Conservation (phyloP, 1,140 invertebrate genomes). For the Euglossa dilemma region DNA sequence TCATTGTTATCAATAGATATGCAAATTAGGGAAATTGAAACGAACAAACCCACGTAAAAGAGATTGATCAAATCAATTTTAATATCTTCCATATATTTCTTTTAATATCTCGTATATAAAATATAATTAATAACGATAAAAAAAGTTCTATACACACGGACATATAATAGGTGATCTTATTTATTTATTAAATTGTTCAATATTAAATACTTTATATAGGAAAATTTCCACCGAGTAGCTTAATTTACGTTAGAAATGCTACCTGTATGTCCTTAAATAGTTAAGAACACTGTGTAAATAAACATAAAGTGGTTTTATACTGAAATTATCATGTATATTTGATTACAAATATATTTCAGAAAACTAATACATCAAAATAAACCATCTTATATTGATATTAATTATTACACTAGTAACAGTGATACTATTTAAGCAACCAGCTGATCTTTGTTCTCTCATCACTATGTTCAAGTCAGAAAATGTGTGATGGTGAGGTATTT, state of each 20-base stretch:
- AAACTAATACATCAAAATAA: neutral
- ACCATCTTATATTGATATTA: neutral
- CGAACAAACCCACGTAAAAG: neutral
- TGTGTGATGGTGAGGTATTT: slow-evolving; percentile 49
- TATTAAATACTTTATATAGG: neutral
- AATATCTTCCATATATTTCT: neutral
- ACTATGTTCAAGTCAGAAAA: slow-evolving; percentile 43
- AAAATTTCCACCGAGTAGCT: neutral
- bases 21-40: neutral
- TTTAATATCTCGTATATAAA: neutral
- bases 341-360: neutral
- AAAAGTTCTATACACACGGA: neutral
- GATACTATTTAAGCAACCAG: neutral
- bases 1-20: neutral
- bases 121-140: neutral
- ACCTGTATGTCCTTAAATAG: neutral
- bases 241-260: neutral
- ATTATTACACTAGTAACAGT: neutral
- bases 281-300: neutral
- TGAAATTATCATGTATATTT: neutral
- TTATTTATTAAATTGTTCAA: neutral
- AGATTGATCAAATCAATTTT: neutral
- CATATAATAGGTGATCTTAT: neutral
- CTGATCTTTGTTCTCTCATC: slow-evolving; percentile 44
- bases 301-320: neutral